phyloP scores from a whole-genome alignment of 2,113 vertebrate species.

The Syrmaticus mikado region DNA sequence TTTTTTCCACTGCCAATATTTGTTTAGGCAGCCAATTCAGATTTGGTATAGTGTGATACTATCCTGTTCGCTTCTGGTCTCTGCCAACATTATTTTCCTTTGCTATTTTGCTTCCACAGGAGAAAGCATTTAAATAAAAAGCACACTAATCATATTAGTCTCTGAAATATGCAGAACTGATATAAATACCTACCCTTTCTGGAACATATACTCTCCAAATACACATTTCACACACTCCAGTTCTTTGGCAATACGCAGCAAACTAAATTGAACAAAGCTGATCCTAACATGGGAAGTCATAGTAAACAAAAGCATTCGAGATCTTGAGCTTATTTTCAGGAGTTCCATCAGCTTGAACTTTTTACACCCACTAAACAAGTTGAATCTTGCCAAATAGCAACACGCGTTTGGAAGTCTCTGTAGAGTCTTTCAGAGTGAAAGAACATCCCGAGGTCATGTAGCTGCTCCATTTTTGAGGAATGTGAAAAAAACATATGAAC shows the following conservation, averaged over 20 bases:
- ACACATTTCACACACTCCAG: neutral
- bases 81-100: neutral
- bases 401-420: neutral
- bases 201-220: neutral
- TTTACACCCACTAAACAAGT: conserved; percentile 59
- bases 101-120: neutral
- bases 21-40: neutral
- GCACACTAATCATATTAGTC: neutral
- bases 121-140: conserved; percentile 25
- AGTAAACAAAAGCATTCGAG: neutral
- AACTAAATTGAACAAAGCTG: neutral
- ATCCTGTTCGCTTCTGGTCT: neutral
- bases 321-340: neutral
- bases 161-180: neutral
- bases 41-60: neutral
- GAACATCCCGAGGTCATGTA: conserved; percentile 16
- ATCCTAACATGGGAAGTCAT: neutral
- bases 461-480: conserved; percentile 36
- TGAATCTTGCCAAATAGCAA: conserved; percentile 29
- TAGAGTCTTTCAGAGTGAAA: neutral
- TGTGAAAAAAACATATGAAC: neutral
- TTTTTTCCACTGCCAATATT: neutral
- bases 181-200: neutral
- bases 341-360: conserved; percentile 22
- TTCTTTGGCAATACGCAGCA: neutral